A percentile compares a stretch with the other conserved stretches of the same genome.
Conservation (phyloP, 1,140 invertebrate genomes). For the Calephelis virginiensis region DNA sequence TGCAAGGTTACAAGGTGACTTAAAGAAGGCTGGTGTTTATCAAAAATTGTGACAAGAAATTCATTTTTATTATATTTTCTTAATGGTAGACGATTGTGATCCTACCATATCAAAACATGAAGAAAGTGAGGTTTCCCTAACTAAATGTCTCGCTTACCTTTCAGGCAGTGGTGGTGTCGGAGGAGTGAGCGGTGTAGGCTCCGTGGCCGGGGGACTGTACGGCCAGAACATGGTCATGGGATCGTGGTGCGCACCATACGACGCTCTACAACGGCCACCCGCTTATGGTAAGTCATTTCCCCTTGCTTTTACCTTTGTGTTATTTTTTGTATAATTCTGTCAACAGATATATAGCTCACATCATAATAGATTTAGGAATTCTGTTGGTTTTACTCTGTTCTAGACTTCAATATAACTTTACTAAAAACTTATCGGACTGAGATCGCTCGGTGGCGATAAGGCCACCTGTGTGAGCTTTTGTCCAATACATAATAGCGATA, state of each 20-base stretch:
- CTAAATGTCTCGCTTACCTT: conserved; percentile 10
- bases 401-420: neutral
- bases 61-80: too few relatives aligned
- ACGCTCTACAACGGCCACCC: conserved; percentile 87
- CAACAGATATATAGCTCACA: too few relatives aligned
- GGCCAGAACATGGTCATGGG: conserved; percentile 82
- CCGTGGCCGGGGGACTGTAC: conserved; percentile 59
- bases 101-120: too few relatives aligned
- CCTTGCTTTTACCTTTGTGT: neutral
- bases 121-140: neutral
- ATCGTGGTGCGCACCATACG: conserved; percentile 87
- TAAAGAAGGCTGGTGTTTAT: too few relatives aligned
- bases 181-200: conserved; percentile 47
- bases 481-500: too few relatives aligned
- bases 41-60: too few relatives aligned
- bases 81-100: too few relatives aligned
- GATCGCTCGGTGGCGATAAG: too few relatives aligned
- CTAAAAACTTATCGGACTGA: too few relatives aligned
- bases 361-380: neutral
- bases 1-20: too few relatives aligned
- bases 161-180: conserved; percentile 46
- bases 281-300: conserved; percentile 82
- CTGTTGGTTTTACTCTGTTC: neutral
- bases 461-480: too few relatives aligned
- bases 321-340: too few relatives aligned